phyloP scores from a whole-genome alignment of 2,113 vertebrate genomes.

The Narcine bancroftii region DNA sequence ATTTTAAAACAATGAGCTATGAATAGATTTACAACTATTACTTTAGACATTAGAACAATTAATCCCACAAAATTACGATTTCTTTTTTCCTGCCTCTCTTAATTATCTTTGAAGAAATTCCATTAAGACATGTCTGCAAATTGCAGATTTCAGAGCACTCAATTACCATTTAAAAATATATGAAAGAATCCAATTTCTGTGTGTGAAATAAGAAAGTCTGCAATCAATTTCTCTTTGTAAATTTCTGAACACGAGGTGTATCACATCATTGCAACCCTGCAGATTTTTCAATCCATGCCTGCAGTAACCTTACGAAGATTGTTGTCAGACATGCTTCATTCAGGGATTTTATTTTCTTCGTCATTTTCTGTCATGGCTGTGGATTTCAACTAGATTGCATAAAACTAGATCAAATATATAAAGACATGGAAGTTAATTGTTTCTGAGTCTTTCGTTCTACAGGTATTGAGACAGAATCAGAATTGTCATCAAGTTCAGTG shows the following conservation, averaged over 20 bases:
- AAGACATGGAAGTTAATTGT: too few relatives aligned
- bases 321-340: neutral
- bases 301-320: neutral
- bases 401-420: neutral
- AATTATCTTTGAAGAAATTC: conserved; percentile 22
- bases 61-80: neutral
- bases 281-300: neutral
- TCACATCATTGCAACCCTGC: neutral
- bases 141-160: neutral
- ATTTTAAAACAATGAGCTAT: neutral
- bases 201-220: too few relatives aligned
- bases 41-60: neutral
- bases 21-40: conserved; percentile 3
- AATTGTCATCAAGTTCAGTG: too few relatives aligned
- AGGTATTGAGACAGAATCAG: too few relatives aligned
- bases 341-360: neutral
- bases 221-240: neutral
- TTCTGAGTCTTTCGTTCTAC: neutral
- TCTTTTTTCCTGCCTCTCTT: neutral
- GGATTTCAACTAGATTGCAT: neutral
- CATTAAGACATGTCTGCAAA: neutral
- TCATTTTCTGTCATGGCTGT: too few relatives aligned
- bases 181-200: neutral
- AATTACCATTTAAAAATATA: neutral
- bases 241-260: neutral